Evolutionary conservation across 2,888 invertebrate species (phyloP), one percentile per base, ranked within the genome.

Genomic region (Drosophila mulleri): DNA sequence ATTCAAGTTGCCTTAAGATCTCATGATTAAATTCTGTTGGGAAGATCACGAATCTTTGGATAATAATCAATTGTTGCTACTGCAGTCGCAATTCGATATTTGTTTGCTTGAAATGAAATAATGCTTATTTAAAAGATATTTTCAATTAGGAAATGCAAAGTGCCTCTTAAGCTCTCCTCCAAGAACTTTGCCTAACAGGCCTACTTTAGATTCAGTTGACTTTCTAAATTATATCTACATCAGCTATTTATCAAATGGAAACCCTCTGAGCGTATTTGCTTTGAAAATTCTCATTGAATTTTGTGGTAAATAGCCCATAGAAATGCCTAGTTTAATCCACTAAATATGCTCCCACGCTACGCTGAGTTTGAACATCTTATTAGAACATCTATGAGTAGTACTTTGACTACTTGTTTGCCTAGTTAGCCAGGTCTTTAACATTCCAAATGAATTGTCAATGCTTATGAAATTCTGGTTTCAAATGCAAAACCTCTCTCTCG

Each of bases 381-480:
- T 47, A 47, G 60, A 60, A 39, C 39, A 18, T 32, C 29, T 18
- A 11, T 41, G 18, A 48, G 48, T 20, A 37, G 20, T 29, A 35
- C 48, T 9, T 26, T 12, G 39, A 32, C 53, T 26, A 29, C 32
- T 39, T 50, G 70, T 61, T 57, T 57, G 56, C n/a, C 37, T 7
- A 41, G 39, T 39, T 53, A 18, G 45, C 12, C 16, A 48, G 41
- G 32, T 42, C 44, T n/a, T 41, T n/a, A 32, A 32, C 48, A 70
- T 68, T 61, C 69, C 39, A 18, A 44, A 42, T 14, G 39, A 16
- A 52, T 42, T 59, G 26, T 37, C 11, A 20, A 37, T 39, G 35
- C 47, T 41, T 64, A 52, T 53, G 59, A 66, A 60, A 60, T 64
- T 57, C 71, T 65, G 53, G 41, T 58, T 74, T 50, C 14, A 69